Evolutionary conservation across 2,888 invertebrate genomes (phyloP).

Genomic region (Dryocosmus kuriphilus): DNA sequence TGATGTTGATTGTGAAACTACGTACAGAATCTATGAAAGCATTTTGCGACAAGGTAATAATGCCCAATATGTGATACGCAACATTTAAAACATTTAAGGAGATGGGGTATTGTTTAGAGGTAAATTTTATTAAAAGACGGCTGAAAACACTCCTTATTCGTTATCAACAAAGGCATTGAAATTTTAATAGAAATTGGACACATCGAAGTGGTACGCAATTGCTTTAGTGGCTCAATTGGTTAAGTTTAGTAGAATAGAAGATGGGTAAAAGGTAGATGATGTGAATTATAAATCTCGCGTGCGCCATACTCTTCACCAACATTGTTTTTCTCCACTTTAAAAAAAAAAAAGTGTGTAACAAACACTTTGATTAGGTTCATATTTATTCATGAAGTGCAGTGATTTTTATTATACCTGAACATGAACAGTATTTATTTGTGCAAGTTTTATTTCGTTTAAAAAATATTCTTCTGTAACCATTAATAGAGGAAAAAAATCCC

Average conservation of each 20-base stretch:
- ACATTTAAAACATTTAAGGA: conserved; percentile 4
- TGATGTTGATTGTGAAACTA: conserved; percentile 89
- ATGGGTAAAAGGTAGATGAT: background rate
- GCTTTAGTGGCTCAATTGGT: background rate
- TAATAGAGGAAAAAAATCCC: background rate
- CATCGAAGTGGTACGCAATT: background rate
- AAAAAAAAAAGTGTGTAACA: background rate
- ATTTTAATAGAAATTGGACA: conserved; percentile 9
- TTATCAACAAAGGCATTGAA: background rate
- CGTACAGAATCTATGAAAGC: conserved; percentile 89
- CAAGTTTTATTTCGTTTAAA: background rate
- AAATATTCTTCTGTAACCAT: background rate
- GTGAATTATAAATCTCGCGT: background rate
- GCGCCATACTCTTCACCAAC: background rate
- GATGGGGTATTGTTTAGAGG: conserved; percentile 7
- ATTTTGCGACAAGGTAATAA: conserved; percentile 86
- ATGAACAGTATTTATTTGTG: background rate
- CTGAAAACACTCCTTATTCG: background rate
- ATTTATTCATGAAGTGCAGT: background rate
- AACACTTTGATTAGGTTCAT: conserved; percentile 2
- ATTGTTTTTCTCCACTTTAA: background rate
- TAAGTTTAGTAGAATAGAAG: background rate
- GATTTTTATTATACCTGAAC: background rate
- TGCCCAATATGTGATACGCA: background rate
- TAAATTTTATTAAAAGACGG: background rate